phyloP scores from a whole-genome alignment of 2,888 invertebrate genomes.

The Rugalucina vietnamica region DNA sequence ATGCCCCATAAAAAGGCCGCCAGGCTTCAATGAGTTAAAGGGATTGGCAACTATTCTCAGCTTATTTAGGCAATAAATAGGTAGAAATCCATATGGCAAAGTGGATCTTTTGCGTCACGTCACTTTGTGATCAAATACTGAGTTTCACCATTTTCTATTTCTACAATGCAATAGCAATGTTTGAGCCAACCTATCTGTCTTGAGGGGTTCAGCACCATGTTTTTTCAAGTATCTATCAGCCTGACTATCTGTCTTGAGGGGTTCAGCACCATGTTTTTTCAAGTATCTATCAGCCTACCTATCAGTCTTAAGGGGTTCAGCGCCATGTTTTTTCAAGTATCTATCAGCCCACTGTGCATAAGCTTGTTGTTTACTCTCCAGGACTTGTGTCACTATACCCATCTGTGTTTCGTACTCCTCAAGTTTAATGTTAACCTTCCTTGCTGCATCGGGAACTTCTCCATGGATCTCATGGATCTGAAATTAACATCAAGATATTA shows the following conservation, averaged over 20 bases:
- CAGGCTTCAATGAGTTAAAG: too few species aligned
- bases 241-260: constrained; percentile 25
- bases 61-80: too few species aligned
- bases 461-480: constrained; percentile 73
- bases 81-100: too few species aligned
- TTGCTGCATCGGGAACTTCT: constrained; percentile 69
- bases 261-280: constrained; percentile 62
- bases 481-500: too few species aligned
- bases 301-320: background rate
- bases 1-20: too few species aligned
- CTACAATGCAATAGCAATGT: too few species aligned
- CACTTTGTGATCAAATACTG: too few species aligned
- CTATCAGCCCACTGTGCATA: constrained; percentile 68
- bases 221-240: constrained; percentile 66
- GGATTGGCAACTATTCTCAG: too few species aligned
- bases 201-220: constrained; percentile 51
- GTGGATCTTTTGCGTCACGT: too few species aligned
- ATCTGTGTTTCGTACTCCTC: constrained; percentile 52
- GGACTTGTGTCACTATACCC: constrained; percentile 50
- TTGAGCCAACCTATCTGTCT: background rate
- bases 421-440: constrained; percentile 64
- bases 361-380: constrained; percentile 66
- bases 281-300: constrained; percentile 52
- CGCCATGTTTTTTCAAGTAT: constrained; percentile 68
- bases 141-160: too few species aligned